A percentile compares a stretch with the other conserved stretches of the same genome.
These are phyloP conservation scores for Criorhina ranunculi DNA, from an alignment of 2,888 invertebrate species.

Conservation along the genomic window DNA sequence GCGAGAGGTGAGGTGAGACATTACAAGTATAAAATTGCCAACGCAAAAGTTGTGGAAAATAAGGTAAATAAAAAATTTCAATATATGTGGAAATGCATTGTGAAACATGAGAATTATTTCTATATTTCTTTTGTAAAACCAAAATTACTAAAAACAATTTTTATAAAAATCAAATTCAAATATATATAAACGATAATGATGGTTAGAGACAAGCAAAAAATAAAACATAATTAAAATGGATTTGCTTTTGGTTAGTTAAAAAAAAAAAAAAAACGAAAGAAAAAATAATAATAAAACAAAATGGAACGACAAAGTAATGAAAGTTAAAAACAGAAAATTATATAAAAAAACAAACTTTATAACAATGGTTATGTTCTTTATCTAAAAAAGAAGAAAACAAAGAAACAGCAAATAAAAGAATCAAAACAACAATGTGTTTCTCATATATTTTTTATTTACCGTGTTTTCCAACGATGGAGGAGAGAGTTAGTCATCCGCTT, in stretches of 20 bases:
- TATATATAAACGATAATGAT: slow-evolving; percentile 54
- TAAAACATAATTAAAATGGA: slow-evolving; percentile 56
- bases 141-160: slow-evolving; percentile 67
- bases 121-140: slow-evolving; percentile 73
- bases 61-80: slow-evolving; percentile 82
- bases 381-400: slow-evolving; percentile 72
- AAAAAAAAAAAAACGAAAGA: slow-evolving; percentile 47
- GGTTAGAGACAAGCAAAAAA: slow-evolving; percentile 60
- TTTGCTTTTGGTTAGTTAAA: slow-evolving; percentile 73
- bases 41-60: slow-evolving; percentile 83
- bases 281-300: slow-evolving; percentile 33
- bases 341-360: slow-evolving; percentile 63
- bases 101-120: slow-evolving; percentile 84
- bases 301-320: slow-evolving; percentile 55
- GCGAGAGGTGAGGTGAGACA: slow-evolving; percentile 84
- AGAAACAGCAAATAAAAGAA: slow-evolving; percentile 76
- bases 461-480: slow-evolving; percentile 75
- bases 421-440: slow-evolving; percentile 80
- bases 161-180: slow-evolving; percentile 47
- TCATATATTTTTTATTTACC: slow-evolving; percentile 79
- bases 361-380: slow-evolving; percentile 75
- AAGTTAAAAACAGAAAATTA: slow-evolving; percentile 62
- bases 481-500: slow-evolving; percentile 72
- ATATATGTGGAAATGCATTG: slow-evolving; percentile 83
- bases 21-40: slow-evolving; percentile 79